Evolutionary conservation across 2,888 invertebrate genomes (phyloP), one percentile per base, ranked within the genome.

Genomic region (Barypeithes pellucidus): DNA sequence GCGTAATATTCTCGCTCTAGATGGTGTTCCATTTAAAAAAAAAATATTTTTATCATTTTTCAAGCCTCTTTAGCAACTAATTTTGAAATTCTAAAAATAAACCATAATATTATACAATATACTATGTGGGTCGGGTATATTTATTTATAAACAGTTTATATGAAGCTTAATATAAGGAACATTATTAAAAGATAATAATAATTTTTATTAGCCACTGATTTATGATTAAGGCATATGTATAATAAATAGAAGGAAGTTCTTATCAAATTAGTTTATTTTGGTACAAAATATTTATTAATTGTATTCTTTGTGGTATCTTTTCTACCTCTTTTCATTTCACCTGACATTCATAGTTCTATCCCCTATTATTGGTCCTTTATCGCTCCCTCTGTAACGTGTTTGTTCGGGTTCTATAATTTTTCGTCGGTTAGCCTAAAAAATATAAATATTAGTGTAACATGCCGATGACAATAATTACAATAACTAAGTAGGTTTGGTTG

Each of bases 401-500:
- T 16, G 8, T 45, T 16, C 18, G 5, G 2, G 24, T 24, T 29
- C 8, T 7, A 29, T n/a, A n/a, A n/a, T 16, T 24, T 52, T 24
- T 52, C 3, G 52, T n/a, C 12, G 52, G 47, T 22, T 3, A 52
- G 11, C 14, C 24, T n/a, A n/a, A 24, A n/a, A 52, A 20, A 24
- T 52, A 24, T 14, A 52, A n/a, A 22, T 52, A 52, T 12, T n/a
- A 24, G 52, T 52, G 7, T n/a, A 22, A 24, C 5, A n/a, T n/a
- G 24, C 14, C 24, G 2, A 22, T n/a, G 24, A n/a, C n/a, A n/a
- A n/a, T 52, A 52, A 52, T 52, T 52, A 52, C 5, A 24, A 52
- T 47, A 52, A 52, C 3, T 52, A 52, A n/a, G 24, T 52, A 24
- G 22, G 22, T 52, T 52, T 52, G 24, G 12, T 52, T 24, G 52